Conservation (phyloP, 2,797 vertebrate genomes). For the Lophius americanus region DNA sequence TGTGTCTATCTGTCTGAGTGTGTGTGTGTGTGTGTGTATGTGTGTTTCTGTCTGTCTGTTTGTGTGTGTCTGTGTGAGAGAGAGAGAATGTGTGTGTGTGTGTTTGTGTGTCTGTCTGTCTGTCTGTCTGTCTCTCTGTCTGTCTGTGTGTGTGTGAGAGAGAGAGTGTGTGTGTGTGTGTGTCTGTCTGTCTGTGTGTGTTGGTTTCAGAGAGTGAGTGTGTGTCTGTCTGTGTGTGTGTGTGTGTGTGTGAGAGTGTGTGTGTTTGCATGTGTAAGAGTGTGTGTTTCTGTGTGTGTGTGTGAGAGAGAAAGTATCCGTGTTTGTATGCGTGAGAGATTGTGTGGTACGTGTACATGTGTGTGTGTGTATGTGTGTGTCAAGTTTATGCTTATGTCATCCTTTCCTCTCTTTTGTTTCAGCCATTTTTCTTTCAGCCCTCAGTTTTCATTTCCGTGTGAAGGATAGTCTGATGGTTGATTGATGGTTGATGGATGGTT, state of each 20-base stretch:
- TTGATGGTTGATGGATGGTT: too few relatives aligned
- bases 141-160: slow-evolving; percentile 1
- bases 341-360: slow-evolving; percentile 13
- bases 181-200: slow-evolving; percentile 9
- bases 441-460: too few relatives aligned
- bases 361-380: slow-evolving; percentile 2
- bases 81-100: slow-evolving; percentile 8
- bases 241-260: neutral
- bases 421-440: too few relatives aligned
- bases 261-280: too few relatives aligned
- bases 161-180: slow-evolving; percentile 7
- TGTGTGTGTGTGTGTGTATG: neutral
- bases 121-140: too few relatives aligned
- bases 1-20: slow-evolving; percentile 8
- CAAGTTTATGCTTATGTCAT: too few relatives aligned
- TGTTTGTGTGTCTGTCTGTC: too few relatives aligned
- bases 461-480: too few relatives aligned
- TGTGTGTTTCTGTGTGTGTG: neutral
- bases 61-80: neutral
- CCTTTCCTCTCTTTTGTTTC: too few relatives aligned
- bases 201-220: neutral
- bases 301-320: too few relatives aligned
- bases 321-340: too few relatives aligned
- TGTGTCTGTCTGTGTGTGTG: neutral
- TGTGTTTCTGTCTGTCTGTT: slow-evolving; percentile 2